Base-by-base conservation (phyloP, 1,140 invertebrate genomes). In the Euglossa dilemma region DNA sequence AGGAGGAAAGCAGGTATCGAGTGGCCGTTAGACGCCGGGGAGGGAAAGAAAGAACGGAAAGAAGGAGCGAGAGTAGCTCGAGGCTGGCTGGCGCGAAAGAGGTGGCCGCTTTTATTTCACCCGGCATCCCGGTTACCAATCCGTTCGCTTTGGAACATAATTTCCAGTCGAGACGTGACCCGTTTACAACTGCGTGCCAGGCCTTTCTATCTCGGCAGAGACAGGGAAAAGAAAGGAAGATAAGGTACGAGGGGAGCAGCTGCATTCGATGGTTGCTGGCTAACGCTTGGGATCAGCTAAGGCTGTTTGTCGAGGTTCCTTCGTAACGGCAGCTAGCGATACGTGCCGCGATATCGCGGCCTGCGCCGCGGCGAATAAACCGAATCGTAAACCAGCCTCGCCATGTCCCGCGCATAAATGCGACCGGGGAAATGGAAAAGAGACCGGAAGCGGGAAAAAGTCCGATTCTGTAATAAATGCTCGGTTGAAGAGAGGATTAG, bases 91-190 rank as follows among this genome's bases (percentile, higher is more conserved):
- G 36, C 8, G 11, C 14, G 43, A 25, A 50, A 16, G 25, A 25
- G 66, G 23, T 25, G 18, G 36, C 67, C n/a, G 14, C n/a, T 50
- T 70, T 70, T 70, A 71, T 71, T 71, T 71, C 47, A 23, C 12
- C n/a, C 47, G 23, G 14, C 45, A 47, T 12, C 43, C 67, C 16
- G n/a, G 67, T 69, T 45, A 45, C 66, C 67, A 70, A 70, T 70
- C 67, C 67, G 67, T 70, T 50, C 67, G 45, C 45, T 70, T 70
- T 25, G 23, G 8, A 71, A 71, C 69, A 52, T 71, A 50, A 71
- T 71, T 71, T 71, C n/a, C 25, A 71, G n/a, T 20, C 69, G n/a
- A 9, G 6, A 71, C 69, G 69, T 71, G 69, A 71, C 47, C 25
- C 47, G 69, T 71, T 71, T 71, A 20, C 69, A 71, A 28, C 47